Evolutionary conservation across 2,888 invertebrate genomes (phyloP).

Genomic region (Pogonocherus hispidulus): DNA sequence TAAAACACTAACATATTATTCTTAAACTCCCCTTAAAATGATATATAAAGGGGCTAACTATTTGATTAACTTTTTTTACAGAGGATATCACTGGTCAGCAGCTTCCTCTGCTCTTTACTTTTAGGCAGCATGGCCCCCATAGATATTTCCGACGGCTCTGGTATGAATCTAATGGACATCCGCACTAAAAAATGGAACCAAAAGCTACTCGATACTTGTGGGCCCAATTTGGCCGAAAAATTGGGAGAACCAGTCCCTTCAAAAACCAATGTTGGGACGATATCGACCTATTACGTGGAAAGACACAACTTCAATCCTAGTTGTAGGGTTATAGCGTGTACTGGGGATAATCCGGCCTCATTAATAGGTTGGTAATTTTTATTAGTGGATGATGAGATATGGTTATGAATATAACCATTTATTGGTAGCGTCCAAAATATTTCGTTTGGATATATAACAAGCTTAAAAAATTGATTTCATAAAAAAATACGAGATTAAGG

Average conservation of each 20-base stretch:
- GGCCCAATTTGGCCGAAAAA: conserved; percentile 79
- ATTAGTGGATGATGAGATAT: too few species aligned
- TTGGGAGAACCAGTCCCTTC: conserved; percentile 83
- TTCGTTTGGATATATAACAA: too few species aligned
- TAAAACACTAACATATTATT: too few species aligned
- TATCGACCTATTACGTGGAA: conserved; percentile 86
- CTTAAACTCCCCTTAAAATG: too few species aligned
- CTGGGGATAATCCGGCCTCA: conserved; percentile 95
- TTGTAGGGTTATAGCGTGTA: conserved; percentile 90
- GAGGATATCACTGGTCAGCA: conserved; percentile 94
- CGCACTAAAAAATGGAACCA: conserved; percentile 82
- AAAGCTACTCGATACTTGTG: conserved; percentile 82
- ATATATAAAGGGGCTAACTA: too few species aligned
- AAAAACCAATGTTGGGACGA: conserved; percentile 77
- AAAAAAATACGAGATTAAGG: too few species aligned
- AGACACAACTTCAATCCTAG: conserved; percentile 86
- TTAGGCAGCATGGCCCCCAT: conserved; percentile 91
- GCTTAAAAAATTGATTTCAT: too few species aligned
- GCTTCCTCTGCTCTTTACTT: conserved; percentile 91
- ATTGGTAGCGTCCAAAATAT: too few species aligned
- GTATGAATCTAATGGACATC: conserved; percentile 96
- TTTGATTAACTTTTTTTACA: conserved; percentile 68
- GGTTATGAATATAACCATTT: too few species aligned
- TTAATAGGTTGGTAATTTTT: conserved; percentile 77
- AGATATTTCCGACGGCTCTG: conserved; percentile 93